phyloP scores from a whole-genome alignment of 2,888 invertebrate species.

The Stramonita haemastoma region DNA sequence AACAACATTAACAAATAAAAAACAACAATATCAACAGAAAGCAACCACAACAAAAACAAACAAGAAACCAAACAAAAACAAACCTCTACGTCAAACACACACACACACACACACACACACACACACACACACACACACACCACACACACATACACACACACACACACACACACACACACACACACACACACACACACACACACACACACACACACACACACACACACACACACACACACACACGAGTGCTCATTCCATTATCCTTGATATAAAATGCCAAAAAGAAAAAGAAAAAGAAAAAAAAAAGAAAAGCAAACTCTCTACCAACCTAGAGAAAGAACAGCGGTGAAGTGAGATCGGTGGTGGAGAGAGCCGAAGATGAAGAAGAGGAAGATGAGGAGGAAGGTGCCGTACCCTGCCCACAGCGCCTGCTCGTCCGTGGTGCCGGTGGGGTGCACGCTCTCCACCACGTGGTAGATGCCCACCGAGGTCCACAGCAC shows the following conservation, averaged over 20 bases:
- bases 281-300: no score
- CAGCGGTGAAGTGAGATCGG: constrained; percentile 49
- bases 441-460: constrained; percentile 38
- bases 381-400: constrained; percentile 56
- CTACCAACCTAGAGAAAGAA: constrained; percentile 53
- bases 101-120: neutral
- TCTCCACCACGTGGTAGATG: constrained; percentile 51
- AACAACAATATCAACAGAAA: no score
- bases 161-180: neutral
- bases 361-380: constrained; percentile 50
- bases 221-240: no score
- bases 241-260: no score
- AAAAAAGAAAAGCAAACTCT: no score
- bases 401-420: constrained; percentile 57
- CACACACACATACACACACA: neutral
- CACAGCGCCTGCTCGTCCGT: constrained; percentile 52
- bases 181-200: neutral
- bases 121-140: neutral
- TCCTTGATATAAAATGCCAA: no score
- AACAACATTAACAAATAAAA: no score
- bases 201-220: no score
- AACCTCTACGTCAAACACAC: neutral
- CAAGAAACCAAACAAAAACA: no score
- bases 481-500: constrained; percentile 59
- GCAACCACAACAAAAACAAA: no score